phyloP scores from a whole-genome alignment of 2,113 vertebrate genomes.

The Egretta garzetta region DNA sequence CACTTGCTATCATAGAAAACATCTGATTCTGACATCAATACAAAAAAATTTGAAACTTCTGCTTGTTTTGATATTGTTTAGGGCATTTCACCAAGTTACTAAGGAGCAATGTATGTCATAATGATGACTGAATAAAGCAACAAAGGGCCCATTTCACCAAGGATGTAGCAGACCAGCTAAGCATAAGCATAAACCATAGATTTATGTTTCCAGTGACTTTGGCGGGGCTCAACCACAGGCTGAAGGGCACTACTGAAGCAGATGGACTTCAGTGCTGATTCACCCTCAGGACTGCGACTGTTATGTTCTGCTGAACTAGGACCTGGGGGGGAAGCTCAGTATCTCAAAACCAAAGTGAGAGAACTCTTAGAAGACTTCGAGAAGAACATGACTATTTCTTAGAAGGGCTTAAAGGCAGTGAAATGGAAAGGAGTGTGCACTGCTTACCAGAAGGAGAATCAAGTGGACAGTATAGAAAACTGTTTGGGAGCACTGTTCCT shows the following conservation, averaged over 20 bases:
- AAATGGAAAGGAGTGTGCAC: not conserved
- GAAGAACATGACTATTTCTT: not conserved
- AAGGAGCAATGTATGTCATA: not conserved
- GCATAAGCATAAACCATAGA: not conserved
- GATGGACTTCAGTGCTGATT: not conserved
- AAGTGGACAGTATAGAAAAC: not conserved
- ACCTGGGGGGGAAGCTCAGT: not conserved
- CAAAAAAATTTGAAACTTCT: not conserved
- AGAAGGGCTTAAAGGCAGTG: not conserved
- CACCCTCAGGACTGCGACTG: not conserved
- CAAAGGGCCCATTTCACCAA: not conserved
- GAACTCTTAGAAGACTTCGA: not conserved
- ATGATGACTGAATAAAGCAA: not conserved
- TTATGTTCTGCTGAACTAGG: not conserved
- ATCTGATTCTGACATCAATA: not conserved
- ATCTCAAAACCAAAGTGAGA: not conserved
- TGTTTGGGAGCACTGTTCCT: not conserved
- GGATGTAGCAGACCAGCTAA: not conserved
- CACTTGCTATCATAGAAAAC: not conserved
- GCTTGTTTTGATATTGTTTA: not conserved
- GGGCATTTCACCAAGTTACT: not conserved
- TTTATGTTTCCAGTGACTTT: not conserved
- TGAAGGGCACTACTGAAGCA: not conserved
- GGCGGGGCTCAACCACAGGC: not conserved
- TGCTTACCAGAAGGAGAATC: not conserved